A percentile compares a stretch with the other conserved stretches of the same genome.
Evolutionary conservation across 2,888 invertebrate species (phyloP).

Genomic region (Pachydiplax longipennis): DNA sequence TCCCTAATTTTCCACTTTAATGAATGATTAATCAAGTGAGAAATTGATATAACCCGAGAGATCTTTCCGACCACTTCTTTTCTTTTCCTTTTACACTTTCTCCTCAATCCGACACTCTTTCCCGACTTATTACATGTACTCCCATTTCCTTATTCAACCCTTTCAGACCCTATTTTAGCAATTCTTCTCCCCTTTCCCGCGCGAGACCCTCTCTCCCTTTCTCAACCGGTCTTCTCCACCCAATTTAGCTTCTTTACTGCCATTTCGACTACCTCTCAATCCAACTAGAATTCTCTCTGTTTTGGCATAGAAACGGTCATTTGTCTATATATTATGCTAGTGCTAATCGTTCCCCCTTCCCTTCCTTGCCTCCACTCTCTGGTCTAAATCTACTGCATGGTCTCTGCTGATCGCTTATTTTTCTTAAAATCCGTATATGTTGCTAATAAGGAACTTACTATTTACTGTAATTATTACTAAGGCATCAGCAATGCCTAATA

Average conservation of each 20-base stretch:
- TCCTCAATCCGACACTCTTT: background rate
- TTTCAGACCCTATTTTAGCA: background rate
- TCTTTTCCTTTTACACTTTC: background rate
- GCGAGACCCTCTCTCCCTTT: background rate
- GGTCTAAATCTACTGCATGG: no score
- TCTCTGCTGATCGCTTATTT: no score
- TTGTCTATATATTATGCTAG: no score
- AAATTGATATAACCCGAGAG: conserved; percentile 32
- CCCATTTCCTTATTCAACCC: background rate
- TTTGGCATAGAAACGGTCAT: no score
- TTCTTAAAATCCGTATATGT: no score
- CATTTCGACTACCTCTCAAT: background rate
- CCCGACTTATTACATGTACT: background rate
- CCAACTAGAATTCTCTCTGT: no score
- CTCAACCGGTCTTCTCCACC: background rate
- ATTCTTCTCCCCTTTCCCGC: background rate
- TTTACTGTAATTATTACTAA: no score
- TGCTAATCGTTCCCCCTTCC: no score
- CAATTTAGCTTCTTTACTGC: background rate
- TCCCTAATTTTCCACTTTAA: conserved; percentile 28
- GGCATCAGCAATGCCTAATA: no score
- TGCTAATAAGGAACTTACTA: no score
- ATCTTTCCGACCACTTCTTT: background rate
- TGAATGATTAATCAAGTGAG: conserved; percentile 38
- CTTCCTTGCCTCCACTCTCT: no score